Evolutionary conservation across 2,888 invertebrate genomes (phyloP), one percentile per base, ranked within the genome.

Genomic region (Metalampra italica): DNA sequence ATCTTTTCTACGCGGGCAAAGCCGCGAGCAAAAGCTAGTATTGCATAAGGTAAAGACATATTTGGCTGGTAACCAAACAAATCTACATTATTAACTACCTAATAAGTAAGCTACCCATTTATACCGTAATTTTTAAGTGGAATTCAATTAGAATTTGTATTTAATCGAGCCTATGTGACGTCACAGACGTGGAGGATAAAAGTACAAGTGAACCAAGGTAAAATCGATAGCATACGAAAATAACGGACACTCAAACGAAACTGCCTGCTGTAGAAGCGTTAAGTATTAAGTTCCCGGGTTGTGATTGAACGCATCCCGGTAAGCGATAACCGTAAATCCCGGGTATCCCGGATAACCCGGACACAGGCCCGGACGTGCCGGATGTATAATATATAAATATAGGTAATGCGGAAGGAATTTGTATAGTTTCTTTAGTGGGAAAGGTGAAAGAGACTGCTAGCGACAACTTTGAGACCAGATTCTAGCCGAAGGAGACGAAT

Each of bases 241-340:
- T 42, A 48, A 32, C 34, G 34, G 56, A 53, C 50, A 53, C 57
- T 57, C 53, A 53, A 62, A 67, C 57, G 64, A 64, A 66, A 63
- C 59, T 39, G 66, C 64, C 59, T 39, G 66, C 64, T 63, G 66
- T 62, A 61, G 68, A 70, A 63, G 75, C 80, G 78, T 79, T 82
- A 82, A 83, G 79, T 76, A 81, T 81, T 80, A 79, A 80, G 76
- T 75, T 75, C 62, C 71, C 66, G 55, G 79, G 87, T 85, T 87
- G 85, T 86, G 88, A 88, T 89, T 89, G 88, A 87, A 84, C 81
- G 78, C 77, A 78, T 79, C 76, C 80, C 71, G 77, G 79, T 72
- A 74, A 81, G 80, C 82, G 80, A 90, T 90, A 90, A 90, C 82
- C 89, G 84, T 90, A 90, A 90, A 89, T 90, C 84, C 83, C 72